phyloP scores from a whole-genome alignment of 2,113 vertebrate genomes.

The Grallaria varia region DNA sequence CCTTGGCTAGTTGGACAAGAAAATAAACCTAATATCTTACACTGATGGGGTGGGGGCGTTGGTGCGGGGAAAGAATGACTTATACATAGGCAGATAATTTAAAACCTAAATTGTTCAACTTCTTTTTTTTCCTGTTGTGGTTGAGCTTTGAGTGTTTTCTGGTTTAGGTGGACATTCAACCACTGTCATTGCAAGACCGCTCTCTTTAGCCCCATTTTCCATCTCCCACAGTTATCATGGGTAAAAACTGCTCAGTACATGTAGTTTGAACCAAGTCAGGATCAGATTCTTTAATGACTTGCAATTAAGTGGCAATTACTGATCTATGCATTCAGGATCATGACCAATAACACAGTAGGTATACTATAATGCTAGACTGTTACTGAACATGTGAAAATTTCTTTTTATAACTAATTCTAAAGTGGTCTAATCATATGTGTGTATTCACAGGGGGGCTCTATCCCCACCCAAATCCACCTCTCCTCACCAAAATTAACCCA shows the following conservation, averaged over 20 bases:
- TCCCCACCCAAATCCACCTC: rapidly evolving
- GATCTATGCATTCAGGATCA: not conserved
- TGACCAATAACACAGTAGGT: not conserved
- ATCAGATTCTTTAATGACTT: not conserved
- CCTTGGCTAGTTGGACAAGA: not conserved
- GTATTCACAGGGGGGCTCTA: rapidly evolving
- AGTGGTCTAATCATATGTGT: rapidly evolving
- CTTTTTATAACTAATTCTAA: not conserved
- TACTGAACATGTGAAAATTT: not conserved
- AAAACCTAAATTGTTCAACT: not conserved
- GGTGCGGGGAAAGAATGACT: too few relatives aligned
- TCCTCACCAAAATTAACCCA: not conserved
- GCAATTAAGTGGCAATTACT: not conserved
- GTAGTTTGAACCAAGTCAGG: not conserved
- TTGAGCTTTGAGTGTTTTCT: not conserved
- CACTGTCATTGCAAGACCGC: not conserved
- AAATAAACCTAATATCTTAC: too few relatives aligned
- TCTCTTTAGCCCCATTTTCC: not conserved
- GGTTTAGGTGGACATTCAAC: not conserved
- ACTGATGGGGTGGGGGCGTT: too few relatives aligned
- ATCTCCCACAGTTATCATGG: not conserved
- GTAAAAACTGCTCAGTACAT: not conserved
- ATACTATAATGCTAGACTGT: not conserved
- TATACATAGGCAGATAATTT: not conserved
- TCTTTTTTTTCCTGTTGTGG: rapidly evolving